A percentile compares a stretch with the other conserved stretches of the same genome.
Conservation (phyloP, 2,888 invertebrate genomes). For the Boloria selene region DNA sequence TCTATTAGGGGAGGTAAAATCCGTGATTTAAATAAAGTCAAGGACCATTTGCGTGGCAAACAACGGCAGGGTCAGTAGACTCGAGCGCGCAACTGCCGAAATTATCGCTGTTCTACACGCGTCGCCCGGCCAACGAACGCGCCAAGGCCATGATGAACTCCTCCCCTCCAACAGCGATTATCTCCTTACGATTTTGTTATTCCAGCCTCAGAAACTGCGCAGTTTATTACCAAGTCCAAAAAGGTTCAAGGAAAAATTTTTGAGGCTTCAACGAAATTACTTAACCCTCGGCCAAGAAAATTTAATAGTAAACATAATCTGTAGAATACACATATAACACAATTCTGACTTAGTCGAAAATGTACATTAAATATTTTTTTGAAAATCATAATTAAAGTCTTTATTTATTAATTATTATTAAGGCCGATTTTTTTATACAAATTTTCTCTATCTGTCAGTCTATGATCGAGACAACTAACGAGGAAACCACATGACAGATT, state of each 20-base stretch:
- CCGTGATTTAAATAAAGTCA: slow-evolving; percentile 77
- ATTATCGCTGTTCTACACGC: slow-evolving; percentile 77
- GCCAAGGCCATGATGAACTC: slow-evolving; percentile 69
- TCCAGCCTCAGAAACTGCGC: slow-evolving; percentile 39
- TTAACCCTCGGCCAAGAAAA: background rate
- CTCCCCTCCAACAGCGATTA: slow-evolving; percentile 31
- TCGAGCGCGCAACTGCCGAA: slow-evolving; percentile 74
- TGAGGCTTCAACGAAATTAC: slow-evolving; percentile 13
- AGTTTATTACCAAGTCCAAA: slow-evolving; percentile 20
- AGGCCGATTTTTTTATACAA: no score
- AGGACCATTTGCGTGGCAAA: slow-evolving; percentile 79
- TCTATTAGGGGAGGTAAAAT: slow-evolving; percentile 44
- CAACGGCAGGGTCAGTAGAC: slow-evolving; percentile 79
- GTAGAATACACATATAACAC: background rate
- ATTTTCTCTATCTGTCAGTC: no score
- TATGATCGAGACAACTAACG: no score
- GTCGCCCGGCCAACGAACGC: slow-evolving; percentile 75
- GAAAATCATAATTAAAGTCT: no score
- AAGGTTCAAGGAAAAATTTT: slow-evolving; percentile 19
- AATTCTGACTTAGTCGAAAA: no score
- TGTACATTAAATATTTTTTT: no score
- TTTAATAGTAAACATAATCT: background rate
- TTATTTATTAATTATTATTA: no score
- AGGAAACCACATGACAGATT: no score
- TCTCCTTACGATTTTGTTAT: slow-evolving; percentile 28